A percentile compares a stretch with the other conserved stretches of the same genome.
phyloP scores from a whole-genome alignment of 1,140 invertebrate species.

The Pseudomyrmex pallidus region DNA sequence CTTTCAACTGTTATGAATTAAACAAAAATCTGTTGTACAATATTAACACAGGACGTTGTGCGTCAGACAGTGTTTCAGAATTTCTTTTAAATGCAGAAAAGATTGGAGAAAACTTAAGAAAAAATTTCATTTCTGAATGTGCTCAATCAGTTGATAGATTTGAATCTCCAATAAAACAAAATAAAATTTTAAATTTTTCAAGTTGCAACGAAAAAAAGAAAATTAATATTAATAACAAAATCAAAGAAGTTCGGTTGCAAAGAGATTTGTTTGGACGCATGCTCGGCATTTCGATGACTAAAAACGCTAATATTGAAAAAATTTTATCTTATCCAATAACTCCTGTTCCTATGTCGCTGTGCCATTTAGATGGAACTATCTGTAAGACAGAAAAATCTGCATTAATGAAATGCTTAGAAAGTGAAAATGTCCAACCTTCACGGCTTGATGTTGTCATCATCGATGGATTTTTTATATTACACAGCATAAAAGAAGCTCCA shows the following conservation, averaged over 20 bases:
- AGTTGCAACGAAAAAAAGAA: neutral
- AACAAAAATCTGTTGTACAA: neutral
- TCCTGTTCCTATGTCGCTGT: neutral
- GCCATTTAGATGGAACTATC: neutral
- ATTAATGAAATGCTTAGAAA: neutral
- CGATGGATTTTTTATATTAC: neutral
- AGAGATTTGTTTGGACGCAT: neutral
- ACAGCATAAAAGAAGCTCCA: conserved; percentile 48
- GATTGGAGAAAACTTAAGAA: neutral
- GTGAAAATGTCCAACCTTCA: neutral
- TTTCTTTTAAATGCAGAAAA: neutral
- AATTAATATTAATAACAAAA: neutral
- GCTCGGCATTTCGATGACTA: neutral
- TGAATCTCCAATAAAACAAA: neutral
- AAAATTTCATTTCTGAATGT: conserved; percentile 5
- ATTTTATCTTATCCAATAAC: neutral
- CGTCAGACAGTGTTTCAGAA: neutral
- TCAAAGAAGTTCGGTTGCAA: neutral
- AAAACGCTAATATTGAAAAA: neutral
- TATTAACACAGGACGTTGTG: neutral
- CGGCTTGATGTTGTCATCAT: neutral
- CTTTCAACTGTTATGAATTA: neutral
- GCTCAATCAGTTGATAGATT: neutral
- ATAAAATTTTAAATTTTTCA: neutral
- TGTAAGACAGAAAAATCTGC: conserved; percentile 1